phyloP scores from a whole-genome alignment of 2,888 invertebrate species.

The Orthosia gothica region DNA sequence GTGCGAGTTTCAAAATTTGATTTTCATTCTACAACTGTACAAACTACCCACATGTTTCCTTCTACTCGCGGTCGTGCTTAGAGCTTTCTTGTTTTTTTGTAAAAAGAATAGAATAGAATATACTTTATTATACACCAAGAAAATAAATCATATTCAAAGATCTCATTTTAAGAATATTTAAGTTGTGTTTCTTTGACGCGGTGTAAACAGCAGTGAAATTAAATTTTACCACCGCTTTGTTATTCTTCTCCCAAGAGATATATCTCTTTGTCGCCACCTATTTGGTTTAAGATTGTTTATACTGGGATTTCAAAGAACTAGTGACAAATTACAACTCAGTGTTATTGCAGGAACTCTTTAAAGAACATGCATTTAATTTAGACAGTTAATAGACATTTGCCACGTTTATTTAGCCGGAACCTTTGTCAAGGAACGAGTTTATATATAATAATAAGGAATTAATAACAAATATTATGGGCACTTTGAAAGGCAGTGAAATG shows the following conservation, averaged over 20 bases:
- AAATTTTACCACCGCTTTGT: constrained; percentile 72
- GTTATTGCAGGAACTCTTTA: constrained; percentile 46
- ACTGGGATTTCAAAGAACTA: constrained; percentile 62
- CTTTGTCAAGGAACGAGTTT: constrained; percentile 26
- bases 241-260: constrained; percentile 67
- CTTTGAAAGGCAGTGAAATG: constrained; percentile 9
- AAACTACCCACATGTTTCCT: constrained; percentile 32
- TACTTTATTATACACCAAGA: too few relatives aligned
- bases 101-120: constrained; percentile 10
- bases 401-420: constrained; percentile 20
- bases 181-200: constrained; percentile 70
- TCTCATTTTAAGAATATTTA: constrained; percentile 67
- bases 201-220: constrained; percentile 74
- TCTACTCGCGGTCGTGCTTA: constrained; percentile 34
- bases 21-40: constrained; percentile 25
- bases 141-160: constrained; percentile 6
- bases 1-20: constrained; percentile 58
- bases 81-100: constrained; percentile 31
- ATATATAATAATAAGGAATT: too few relatives aligned
- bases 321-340: constrained; percentile 56
- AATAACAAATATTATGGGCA: constrained; percentile 4
- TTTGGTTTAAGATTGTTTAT: constrained; percentile 66
- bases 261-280: constrained; percentile 63
- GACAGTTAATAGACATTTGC: constrained; percentile 50
- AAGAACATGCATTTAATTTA: constrained; percentile 45